Evolutionary conservation across 2,113 vertebrate species (phyloP).

Genomic region (Scophthalmus maximus): DNA sequence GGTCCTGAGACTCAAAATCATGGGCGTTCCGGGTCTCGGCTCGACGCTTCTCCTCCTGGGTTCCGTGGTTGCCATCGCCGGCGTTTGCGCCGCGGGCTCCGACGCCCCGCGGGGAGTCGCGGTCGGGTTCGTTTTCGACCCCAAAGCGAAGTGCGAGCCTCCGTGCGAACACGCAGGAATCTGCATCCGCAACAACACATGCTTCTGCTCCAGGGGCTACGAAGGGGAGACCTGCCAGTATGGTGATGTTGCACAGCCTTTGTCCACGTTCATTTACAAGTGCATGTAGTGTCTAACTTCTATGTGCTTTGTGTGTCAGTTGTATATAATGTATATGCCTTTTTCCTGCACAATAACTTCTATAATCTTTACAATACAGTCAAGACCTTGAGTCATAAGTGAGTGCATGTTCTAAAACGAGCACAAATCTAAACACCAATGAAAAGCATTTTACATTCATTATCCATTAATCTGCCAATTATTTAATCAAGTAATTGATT

Average conservation of each 20-base stretch:
- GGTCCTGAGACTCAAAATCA: background rate
- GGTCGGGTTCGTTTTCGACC: conserved; percentile 82
- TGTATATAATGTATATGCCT: no score
- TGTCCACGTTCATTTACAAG: background rate
- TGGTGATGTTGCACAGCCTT: no score
- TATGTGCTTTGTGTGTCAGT: no score
- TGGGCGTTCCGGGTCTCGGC: background rate
- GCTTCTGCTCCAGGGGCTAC: conserved; percentile 86
- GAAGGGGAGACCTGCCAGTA: conserved; percentile 88
- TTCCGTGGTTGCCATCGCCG: conserved; percentile 24
- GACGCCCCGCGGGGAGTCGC: conserved; percentile 80
- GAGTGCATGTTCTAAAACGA: no score
- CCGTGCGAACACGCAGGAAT: conserved; percentile 84
- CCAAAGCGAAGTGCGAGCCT: conserved; percentile 81
- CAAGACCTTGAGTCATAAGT: no score
- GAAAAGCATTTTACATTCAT: no score
- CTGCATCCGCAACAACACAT: conserved; percentile 88
- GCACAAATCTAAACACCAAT: no score
- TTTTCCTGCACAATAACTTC: no score
- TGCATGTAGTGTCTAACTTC: no score
- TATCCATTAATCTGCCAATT: no score
- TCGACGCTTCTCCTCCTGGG: conserved; percentile 14
- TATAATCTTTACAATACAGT: no score
- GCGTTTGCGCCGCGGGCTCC: conserved; percentile 62
- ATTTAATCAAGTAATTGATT: background rate